These are phyloP conservation scores for Drosophila diplacantha DNA, from an alignment of 2,888 invertebrate species.

Conservation along the genomic window DNA sequence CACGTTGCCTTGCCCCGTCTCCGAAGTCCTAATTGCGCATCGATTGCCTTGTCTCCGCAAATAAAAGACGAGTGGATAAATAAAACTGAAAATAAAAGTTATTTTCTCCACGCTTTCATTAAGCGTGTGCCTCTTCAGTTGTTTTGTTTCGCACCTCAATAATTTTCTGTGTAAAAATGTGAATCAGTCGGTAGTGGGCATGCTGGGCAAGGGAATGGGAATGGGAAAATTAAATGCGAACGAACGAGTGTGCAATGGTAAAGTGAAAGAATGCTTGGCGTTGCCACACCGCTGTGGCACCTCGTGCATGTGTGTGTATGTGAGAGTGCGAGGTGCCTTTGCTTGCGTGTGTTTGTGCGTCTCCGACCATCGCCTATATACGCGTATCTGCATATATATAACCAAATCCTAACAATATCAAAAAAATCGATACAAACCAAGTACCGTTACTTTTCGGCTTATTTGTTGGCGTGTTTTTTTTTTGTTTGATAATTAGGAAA, in stretches of 20 bases:
- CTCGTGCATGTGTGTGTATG: constrained; percentile 36
- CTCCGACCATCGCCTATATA: constrained; percentile 35
- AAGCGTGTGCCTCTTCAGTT: constrained; percentile 7
- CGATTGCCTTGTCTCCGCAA: constrained; percentile 54
- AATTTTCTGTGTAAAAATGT: constrained; percentile 60
- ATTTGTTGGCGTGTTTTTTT: constrained; percentile 49
- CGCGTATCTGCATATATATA: constrained; percentile 15
- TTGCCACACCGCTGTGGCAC: constrained; percentile 54
- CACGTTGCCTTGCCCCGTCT: constrained; percentile 49
- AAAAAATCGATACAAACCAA: constrained; percentile 29
- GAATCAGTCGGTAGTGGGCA: constrained; percentile 46
- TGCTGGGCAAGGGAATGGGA: constrained; percentile 34
- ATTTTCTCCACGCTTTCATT: constrained; percentile 13
- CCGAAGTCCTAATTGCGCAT: constrained; percentile 63
- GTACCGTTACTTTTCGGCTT: constrained; percentile 35
- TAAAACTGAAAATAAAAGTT: constrained; percentile 26
- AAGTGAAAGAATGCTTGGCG: constrained; percentile 69
- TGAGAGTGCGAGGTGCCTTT: constrained; percentile 14
- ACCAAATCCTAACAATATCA: constrained; percentile 52
- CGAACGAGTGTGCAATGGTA: constrained; percentile 68
- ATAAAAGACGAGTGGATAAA: constrained; percentile 22
- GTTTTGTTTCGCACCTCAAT: constrained; percentile 29
- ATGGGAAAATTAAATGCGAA: constrained; percentile 60
- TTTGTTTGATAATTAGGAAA: not conserved
- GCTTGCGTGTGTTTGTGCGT: constrained; percentile 41